These are phyloP conservation scores for Eutrigla gurnardus DNA, from an alignment of 2,797 vertebrate species.

Conservation along the genomic window DNA sequence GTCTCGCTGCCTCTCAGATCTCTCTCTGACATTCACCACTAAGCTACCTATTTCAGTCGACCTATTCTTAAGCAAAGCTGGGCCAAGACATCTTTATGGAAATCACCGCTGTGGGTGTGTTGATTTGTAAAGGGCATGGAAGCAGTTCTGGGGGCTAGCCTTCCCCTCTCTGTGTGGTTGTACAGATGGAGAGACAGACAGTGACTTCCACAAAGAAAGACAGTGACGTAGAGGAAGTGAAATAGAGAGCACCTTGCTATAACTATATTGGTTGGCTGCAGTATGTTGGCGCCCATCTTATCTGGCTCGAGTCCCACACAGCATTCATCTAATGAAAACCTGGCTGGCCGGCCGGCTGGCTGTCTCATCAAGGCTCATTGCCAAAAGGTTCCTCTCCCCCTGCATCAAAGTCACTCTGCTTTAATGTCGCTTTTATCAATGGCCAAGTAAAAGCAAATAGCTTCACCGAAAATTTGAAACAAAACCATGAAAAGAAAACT, in stretches of 20 bases:
- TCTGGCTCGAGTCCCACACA: slow-evolving; percentile 77
- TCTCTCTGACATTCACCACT: slow-evolving; percentile 83
- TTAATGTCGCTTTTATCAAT: slow-evolving; percentile 82
- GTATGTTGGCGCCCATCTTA: slow-evolving; percentile 78
- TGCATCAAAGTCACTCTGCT: slow-evolving; percentile 82
- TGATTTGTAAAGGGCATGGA: slow-evolving; percentile 79
- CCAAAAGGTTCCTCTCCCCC: slow-evolving; percentile 80
- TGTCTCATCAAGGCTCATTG: slow-evolving; percentile 79
- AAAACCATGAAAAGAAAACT: slow-evolving; percentile 70
- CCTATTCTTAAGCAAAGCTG: slow-evolving; percentile 81
- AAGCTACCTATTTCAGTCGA: slow-evolving; percentile 82
- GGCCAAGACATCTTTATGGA: slow-evolving; percentile 82
- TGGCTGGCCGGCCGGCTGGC: slow-evolving; percentile 76
- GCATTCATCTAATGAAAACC: slow-evolving; percentile 85
- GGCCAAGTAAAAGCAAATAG: slow-evolving; percentile 82
- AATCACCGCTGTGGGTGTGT: slow-evolving; percentile 77
- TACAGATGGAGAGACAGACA: slow-evolving; percentile 57
- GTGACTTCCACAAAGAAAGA: slow-evolving; percentile 71
- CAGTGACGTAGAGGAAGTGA: slow-evolving; percentile 76
- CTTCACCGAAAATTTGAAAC: slow-evolving; percentile 73
- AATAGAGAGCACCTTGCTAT: slow-evolving; percentile 82
- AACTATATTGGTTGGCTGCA: slow-evolving; percentile 82
- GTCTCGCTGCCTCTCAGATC: slow-evolving; percentile 69
- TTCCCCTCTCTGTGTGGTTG: slow-evolving; percentile 46
- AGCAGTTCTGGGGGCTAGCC: slow-evolving; percentile 46